A percentile compares a stretch with the other conserved stretches of the same genome.
Conservation (phyloP, 2,113 vertebrate species). For the Phrynosoma platyrhinos region DNA sequence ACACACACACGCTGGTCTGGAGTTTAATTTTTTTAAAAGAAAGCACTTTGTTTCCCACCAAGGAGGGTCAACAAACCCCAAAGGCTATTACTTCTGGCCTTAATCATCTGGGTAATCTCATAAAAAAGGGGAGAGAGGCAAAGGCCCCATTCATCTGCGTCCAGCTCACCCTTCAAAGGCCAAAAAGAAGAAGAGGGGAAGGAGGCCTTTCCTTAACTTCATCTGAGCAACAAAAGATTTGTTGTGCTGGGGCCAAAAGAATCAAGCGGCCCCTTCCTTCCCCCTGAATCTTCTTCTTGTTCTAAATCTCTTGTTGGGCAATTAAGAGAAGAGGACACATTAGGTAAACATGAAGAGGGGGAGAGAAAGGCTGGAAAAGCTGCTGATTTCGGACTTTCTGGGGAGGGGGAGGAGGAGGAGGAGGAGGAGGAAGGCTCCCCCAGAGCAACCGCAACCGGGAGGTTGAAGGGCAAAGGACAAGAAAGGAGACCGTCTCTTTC, state of each 20-base stretch:
- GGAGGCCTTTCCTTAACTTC: neutral
- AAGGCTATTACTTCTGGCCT: constrained; percentile 30
- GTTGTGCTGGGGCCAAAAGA: constrained; percentile 54
- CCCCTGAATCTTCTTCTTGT: neutral
- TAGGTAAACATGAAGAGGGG: constrained; percentile 66
- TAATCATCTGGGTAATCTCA: constrained; percentile 11
- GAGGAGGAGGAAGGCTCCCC: neutral
- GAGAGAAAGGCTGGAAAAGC: constrained; percentile 48
- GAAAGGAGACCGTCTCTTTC: constrained; percentile 51
- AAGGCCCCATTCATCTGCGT: constrained; percentile 28
- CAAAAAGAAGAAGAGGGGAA: too few species aligned
- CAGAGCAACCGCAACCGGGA: constrained; percentile 31
- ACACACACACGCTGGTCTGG: neutral
- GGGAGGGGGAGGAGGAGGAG: constrained; percentile 42
- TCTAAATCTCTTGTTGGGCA: constrained; percentile 52
- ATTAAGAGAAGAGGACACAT: constrained; percentile 59
- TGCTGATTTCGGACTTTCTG: constrained; percentile 49
- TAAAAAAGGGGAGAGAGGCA: constrained; percentile 47
- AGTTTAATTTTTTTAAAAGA: neutral
- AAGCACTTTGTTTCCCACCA: neutral
- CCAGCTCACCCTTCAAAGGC: constrained; percentile 52
- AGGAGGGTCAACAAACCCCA: constrained; percentile 39
- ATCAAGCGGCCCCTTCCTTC: constrained; percentile 23
- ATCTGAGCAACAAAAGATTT: constrained; percentile 48
- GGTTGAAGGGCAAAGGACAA: constrained; percentile 66